Conservation (phyloP, 2,797 vertebrate genomes). For the Anisognathus igniventris region DNA sequence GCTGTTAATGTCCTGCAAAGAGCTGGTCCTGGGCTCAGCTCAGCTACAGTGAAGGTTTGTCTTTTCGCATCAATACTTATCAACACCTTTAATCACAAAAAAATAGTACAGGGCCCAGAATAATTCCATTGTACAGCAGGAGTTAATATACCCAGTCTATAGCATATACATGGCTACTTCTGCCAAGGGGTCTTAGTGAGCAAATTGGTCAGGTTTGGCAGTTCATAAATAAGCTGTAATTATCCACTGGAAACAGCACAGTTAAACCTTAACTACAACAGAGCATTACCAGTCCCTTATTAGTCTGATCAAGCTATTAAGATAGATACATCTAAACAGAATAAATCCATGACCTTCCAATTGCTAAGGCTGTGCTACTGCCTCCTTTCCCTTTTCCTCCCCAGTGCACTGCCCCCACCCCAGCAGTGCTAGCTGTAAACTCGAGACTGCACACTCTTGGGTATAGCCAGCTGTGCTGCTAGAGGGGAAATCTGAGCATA, state of each 20-base stretch:
- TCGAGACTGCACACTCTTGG: neutral
- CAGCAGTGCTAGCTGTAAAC: neutral
- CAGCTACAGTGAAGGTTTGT: neutral
- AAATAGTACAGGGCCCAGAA: neutral
- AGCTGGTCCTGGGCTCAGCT: neutral
- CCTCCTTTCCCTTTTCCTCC: neutral
- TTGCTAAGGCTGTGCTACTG: neutral
- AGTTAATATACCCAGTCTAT: neutral
- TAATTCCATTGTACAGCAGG: neutral
- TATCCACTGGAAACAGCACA: neutral
- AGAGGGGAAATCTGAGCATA: neutral
- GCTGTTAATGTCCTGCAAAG: neutral
- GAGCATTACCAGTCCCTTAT: neutral
- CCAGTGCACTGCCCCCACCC: neutral
- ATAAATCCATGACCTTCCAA: neutral
- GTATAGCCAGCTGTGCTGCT: neutral
- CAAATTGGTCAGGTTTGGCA: neutral
- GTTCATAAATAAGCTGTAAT: conserved; percentile 26
- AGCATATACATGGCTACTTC: neutral
- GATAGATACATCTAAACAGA: neutral
- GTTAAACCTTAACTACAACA: neutral
- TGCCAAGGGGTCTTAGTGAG: neutral
- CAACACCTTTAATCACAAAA: neutral
- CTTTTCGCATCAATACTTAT: neutral
- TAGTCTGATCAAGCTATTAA: neutral